Evolutionary conservation across 2,113 vertebrate species (phyloP), one percentile per base, ranked within the genome.

Genomic region (Pholis gunnellus): DNA sequence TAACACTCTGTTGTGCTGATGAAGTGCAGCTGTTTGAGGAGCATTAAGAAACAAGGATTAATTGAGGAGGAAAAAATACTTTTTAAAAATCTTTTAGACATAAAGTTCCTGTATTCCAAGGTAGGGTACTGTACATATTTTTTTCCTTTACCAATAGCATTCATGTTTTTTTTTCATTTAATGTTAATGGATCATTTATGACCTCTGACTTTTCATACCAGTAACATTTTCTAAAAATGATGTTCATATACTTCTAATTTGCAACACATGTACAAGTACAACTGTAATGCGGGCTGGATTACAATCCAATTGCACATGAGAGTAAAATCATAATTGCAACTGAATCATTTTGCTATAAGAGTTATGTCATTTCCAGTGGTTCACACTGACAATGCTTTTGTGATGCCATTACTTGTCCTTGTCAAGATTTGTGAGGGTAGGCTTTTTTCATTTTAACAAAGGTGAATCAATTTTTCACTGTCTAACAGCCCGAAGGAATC

Each of bases 381-480:
- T 11, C 22, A 74, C 57, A 61, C n/a, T 31, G 2, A 13, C 18
- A 72, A 9, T 54, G 25, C 31, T 13, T 14, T 44, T 22, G 9
- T 63, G 20, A 34, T n/a, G 22, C 50, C 2, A n/a, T 71, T n/a
- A 56, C 34, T 6, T 56, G 6, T 25, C n/a, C 25, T 14, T 40
- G 14, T 72, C 57, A 48, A 14, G 40, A 0, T 44, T 56, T 72
- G 65, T 3, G 15, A 17, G 6, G 25, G 2, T 29, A n/a, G 4
- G 4, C 13, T 57, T 67, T 38, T 59, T 67, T 46, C 25, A 50
- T 56, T 84, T 66, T 17, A 50, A 56, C 46, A 74, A 78, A 52
- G 14, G 27, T 31, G 40, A 44, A 71, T 72, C n/a, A 27, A 36
- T 72, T 64, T 2, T 44, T 64, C 42, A 11, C 46, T 52, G 42